Percentiles rank a stretch among this genome's conserved stretches.
phyloP scores from a whole-genome alignment of 2,113 vertebrate genomes.

The Emydocephalus ijimae region DNA sequence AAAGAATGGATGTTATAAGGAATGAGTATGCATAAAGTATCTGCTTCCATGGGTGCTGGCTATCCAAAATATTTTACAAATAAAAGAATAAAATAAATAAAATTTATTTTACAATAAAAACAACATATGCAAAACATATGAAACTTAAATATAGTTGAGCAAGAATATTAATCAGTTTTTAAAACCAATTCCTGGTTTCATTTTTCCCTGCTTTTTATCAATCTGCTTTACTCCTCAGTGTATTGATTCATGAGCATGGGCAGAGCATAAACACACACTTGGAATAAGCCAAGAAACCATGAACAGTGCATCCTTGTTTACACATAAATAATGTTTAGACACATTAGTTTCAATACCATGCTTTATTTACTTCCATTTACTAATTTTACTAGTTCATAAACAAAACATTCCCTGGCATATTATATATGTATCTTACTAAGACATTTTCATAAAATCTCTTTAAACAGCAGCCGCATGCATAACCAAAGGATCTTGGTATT shows the following conservation, averaged over 20 bases:
- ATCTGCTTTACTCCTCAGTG: background rate
- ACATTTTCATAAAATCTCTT: background rate
- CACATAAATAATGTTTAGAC: background rate
- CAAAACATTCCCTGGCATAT: background rate
- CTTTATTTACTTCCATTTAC: background rate
- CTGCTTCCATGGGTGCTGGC: background rate
- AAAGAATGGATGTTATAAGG: background rate
- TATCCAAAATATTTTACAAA: background rate
- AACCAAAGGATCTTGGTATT: background rate
- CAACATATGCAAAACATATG: background rate
- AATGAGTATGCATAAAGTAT: background rate
- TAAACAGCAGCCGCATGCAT: background rate
- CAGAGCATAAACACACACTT: background rate
- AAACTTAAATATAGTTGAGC: background rate
- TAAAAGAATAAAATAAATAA: too few relatives aligned
- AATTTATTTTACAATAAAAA: background rate
- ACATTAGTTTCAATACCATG: background rate
- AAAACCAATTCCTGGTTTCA: background rate
- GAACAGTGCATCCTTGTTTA: background rate
- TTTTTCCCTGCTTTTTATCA: background rate
- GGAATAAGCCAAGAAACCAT: background rate
- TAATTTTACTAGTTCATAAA: background rate
- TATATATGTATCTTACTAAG: background rate
- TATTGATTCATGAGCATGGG: background rate
- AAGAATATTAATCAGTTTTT: background rate